phyloP scores from a whole-genome alignment of 2,797 vertebrate genomes.

The Chelmon rostratus region DNA sequence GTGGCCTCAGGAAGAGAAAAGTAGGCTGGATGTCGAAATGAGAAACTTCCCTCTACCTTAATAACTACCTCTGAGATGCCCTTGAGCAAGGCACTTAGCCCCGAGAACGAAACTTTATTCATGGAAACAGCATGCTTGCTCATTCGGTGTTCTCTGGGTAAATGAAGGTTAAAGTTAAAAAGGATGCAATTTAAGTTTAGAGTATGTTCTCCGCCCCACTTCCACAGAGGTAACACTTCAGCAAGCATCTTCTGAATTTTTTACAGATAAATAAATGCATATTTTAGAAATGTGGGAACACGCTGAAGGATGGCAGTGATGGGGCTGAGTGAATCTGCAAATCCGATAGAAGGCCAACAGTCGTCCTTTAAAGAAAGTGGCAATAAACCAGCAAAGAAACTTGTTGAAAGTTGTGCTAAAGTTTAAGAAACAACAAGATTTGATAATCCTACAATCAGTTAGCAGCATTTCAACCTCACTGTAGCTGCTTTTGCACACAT shows the following conservation, averaged over 20 bases:
- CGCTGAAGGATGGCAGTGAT: neutral
- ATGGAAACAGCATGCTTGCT: neutral
- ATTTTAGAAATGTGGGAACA: neutral
- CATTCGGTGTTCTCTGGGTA: neutral
- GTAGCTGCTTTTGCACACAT: neutral
- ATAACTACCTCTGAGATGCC: conserved; percentile 32
- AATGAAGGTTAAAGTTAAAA: conserved; percentile 2
- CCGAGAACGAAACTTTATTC: conserved; percentile 1
- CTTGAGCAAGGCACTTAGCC: conserved; percentile 44
- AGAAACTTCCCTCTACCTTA: neutral
- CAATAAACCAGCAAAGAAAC: conserved; percentile 4
- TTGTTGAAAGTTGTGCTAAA: neutral
- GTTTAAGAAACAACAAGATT: neutral
- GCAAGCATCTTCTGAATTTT: neutral
- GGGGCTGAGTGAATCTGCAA: neutral
- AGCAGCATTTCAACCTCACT: neutral
- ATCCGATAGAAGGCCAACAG: neutral
- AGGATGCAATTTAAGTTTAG: neutral
- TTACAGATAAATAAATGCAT: too few species aligned
- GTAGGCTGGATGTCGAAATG: conserved; percentile 13
- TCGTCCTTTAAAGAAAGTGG: conserved; percentile 4
- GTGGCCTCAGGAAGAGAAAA: conserved; percentile 27
- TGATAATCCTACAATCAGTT: neutral
- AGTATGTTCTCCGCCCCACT: neutral
- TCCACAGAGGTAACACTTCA: neutral